A percentile compares a stretch with the other conserved stretches of the same genome.
Evolutionary conservation across 2,888 invertebrate species (phyloP).

Genomic region (Cordilura impudica): DNA sequence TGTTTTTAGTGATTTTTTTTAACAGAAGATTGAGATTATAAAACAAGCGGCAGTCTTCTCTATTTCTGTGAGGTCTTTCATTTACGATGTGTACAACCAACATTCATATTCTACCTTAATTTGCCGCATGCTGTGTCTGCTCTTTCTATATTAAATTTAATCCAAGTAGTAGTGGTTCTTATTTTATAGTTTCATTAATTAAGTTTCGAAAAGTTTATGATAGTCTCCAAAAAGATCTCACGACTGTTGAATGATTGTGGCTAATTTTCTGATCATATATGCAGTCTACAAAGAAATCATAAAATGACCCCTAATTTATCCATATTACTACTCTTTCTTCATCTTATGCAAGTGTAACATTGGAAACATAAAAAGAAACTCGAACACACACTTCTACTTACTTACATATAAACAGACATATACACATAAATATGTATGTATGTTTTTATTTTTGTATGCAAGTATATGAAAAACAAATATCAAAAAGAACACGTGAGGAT

Average conservation of each 20-base stretch:
- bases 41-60: neutral
- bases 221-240: slow-evolving; percentile 49
- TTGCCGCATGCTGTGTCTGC: slow-evolving; percentile 33
- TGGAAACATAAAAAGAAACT: neutral
- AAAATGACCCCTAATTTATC: neutral
- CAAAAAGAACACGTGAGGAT: neutral
- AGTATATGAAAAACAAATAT: neutral
- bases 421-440: neutral
- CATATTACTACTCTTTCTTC: neutral
- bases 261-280: slow-evolving; percentile 45
- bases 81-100: slow-evolving; percentile 1
- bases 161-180: slow-evolving; percentile 36
- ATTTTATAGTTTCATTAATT: slow-evolving; percentile 61
- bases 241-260: slow-evolving; percentile 52
- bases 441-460: neutral
- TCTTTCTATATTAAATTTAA: slow-evolving; percentile 31
- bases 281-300: slow-evolving; percentile 3
- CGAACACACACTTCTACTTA: neutral
- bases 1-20: no score
- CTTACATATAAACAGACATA: no score
- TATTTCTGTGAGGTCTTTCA: slow-evolving; percentile 49
- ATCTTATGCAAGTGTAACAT: slow-evolving; percentile 43
- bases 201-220: slow-evolving; percentile 49
- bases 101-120: slow-evolving; percentile 21
- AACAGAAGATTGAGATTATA: neutral